Evolutionary conservation across 2,888 invertebrate genomes (phyloP).

Genomic region (Subacronicta megacephala): DNA sequence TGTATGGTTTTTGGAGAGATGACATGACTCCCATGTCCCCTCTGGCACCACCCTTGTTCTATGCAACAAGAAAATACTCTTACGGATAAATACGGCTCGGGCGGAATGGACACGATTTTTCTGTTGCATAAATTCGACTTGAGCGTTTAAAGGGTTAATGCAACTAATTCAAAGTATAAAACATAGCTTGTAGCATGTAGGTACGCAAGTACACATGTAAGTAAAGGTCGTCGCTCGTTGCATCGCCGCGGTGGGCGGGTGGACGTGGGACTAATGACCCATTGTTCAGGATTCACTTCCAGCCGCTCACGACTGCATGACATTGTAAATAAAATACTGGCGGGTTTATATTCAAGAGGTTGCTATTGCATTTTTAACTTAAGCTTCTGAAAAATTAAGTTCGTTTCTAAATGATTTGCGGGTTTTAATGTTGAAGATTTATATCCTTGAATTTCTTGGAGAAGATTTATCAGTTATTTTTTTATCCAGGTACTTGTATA

Average conservation of each 20-base stretch:
- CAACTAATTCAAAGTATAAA: too few species aligned
- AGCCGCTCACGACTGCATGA: constrained; percentile 42
- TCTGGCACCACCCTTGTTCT: too few species aligned
- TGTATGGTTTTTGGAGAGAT: too few species aligned
- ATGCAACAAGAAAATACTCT: too few species aligned
- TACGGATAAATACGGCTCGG: too few species aligned
- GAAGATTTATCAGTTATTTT: not conserved
- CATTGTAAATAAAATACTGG: constrained; percentile 27
- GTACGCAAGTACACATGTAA: not conserved
- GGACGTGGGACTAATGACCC: constrained; percentile 55
- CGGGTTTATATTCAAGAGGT: too few species aligned
- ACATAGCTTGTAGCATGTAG: too few species aligned
- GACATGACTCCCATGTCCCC: too few species aligned
- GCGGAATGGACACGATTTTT: too few species aligned
- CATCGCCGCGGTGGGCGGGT: constrained; percentile 21
- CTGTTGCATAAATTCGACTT: too few species aligned
- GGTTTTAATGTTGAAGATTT: not conserved
- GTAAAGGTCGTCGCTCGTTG: constrained; percentile 42
- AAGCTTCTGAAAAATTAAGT: not conserved
- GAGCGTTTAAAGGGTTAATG: too few species aligned
- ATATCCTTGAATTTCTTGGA: constrained; percentile 3
- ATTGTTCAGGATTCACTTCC: constrained; percentile 61
- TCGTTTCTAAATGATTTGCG: not conserved
- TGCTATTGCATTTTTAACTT: constrained; percentile 2
- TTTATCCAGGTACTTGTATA: not conserved